Evolutionary conservation across 2,797 vertebrate genomes (phyloP).

Genomic region (Phoebastria nigripes): DNA sequence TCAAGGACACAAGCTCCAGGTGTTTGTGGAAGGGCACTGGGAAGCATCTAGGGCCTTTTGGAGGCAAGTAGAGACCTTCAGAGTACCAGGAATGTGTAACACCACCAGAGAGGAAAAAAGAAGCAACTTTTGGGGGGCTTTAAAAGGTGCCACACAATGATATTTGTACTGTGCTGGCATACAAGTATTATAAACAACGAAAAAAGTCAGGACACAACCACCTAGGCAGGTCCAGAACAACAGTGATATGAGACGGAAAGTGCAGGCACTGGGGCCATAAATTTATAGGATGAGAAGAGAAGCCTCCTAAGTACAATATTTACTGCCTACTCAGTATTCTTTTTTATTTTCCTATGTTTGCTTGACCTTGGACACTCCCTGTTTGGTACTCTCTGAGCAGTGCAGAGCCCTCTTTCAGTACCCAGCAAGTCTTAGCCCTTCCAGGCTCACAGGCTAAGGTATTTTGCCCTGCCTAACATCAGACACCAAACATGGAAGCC

Average conservation of each 20-base stretch:
- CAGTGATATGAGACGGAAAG: neutral
- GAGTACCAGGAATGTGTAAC: neutral
- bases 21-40: neutral
- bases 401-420: neutral
- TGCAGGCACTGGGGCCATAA: neutral
- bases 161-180: neutral
- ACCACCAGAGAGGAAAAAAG: fast-evolving
- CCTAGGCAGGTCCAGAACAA: neutral
- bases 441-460: neutral
- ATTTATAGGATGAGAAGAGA: slow-evolving; percentile 26
- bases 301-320: slow-evolving; percentile 37
- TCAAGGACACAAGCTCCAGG: neutral
- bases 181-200: neutral
- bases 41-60: neutral
- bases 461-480: neutral
- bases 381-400: slow-evolving; percentile 10
- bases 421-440: neutral
- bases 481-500: neutral
- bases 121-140: neutral
- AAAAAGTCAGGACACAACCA: neutral
- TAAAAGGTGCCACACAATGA: neutral
- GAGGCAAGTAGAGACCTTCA: neutral
- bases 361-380: slow-evolving; percentile 47
- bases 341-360: slow-evolving; percentile 11
- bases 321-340: slow-evolving; percentile 47